Evolutionary conservation across 2,797 vertebrate species (phyloP).

Genomic region (Kryptolebias ocellatus): DNA sequence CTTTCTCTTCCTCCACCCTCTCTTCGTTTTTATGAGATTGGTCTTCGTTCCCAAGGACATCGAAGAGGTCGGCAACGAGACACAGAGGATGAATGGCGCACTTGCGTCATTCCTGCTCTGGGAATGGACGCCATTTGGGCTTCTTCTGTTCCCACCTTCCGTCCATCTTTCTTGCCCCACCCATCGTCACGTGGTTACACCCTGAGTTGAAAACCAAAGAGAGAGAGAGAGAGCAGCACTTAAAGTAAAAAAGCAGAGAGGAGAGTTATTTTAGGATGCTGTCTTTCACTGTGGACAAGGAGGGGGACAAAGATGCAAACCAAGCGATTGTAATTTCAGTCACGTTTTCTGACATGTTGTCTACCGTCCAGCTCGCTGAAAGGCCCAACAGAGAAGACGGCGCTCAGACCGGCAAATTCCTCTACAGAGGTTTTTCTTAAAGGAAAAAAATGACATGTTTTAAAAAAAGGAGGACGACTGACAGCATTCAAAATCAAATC

Average conservation of each 20-base stretch:
- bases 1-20: slow-evolving; percentile 40
- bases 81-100: slow-evolving; percentile 56
- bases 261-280: slow-evolving; percentile 80
- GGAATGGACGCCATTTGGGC: slow-evolving; percentile 38
- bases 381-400: slow-evolving; percentile 34
- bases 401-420: slow-evolving; percentile 9
- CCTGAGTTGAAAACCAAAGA: slow-evolving; percentile 46
- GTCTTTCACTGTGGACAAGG: slow-evolving; percentile 66
- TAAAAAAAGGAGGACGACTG: too few relatives aligned
- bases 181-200: slow-evolving; percentile 52
- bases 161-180: slow-evolving; percentile 58
- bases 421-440: too few relatives aligned
- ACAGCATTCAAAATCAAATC: not conserved
- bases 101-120: slow-evolving; percentile 63
- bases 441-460: too few relatives aligned
- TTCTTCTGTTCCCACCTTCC: slow-evolving; percentile 23
- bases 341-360: slow-evolving; percentile 69
- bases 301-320: slow-evolving; percentile 76
- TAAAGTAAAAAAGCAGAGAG: slow-evolving; percentile 75
- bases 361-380: slow-evolving; percentile 41
- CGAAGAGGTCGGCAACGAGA: slow-evolving; percentile 60
- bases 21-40: slow-evolving; percentile 77
- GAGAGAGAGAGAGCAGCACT: slow-evolving; percentile 71
- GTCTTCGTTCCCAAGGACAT: slow-evolving; percentile 78
- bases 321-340: slow-evolving; percentile 78